Percentiles rank a stretch among this genome's conserved stretches.
Conservation (phyloP, 2,113 vertebrate species). For the Microcebus ravelobensis region DNA sequence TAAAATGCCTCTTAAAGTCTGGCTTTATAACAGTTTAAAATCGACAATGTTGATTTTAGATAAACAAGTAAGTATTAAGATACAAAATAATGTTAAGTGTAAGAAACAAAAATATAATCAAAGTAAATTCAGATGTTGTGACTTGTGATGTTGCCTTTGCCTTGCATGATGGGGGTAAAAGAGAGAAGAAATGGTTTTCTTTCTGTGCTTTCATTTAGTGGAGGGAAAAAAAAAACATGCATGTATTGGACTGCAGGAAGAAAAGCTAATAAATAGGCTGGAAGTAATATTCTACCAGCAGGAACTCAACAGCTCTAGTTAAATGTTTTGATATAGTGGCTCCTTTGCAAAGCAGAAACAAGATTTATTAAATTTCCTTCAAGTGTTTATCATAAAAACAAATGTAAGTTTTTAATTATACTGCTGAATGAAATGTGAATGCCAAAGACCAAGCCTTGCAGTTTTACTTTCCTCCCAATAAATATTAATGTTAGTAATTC, state of each 20-base stretch:
- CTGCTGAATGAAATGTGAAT: slow-evolving; percentile 70
- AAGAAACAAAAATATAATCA: slow-evolving; percentile 56
- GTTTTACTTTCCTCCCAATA: slow-evolving; percentile 63
- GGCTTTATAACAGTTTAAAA: slow-evolving; percentile 50
- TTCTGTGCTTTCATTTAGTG: slow-evolving; percentile 54
- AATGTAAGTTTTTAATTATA: slow-evolving; percentile 66
- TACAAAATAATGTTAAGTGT: slow-evolving; percentile 52
- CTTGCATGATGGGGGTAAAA: background rate
- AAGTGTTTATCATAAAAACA: slow-evolving; percentile 69
- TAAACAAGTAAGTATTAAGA: slow-evolving; percentile 47
- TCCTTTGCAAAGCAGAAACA: slow-evolving; percentile 69
- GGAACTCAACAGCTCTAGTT: slow-evolving; percentile 59
- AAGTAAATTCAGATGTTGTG: slow-evolving; percentile 55
- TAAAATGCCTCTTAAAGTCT: slow-evolving; percentile 39
- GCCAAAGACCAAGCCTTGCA: slow-evolving; percentile 62
- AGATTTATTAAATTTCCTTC: slow-evolving; percentile 66
- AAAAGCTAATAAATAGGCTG: slow-evolving; percentile 70
- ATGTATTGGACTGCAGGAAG: slow-evolving; percentile 40
- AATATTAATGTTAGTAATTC: slow-evolving; percentile 59
- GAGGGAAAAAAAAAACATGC: background rate
- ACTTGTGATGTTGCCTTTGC: slow-evolving; percentile 43
- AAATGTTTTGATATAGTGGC: slow-evolving; percentile 51
- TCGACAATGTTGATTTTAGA: slow-evolving; percentile 56
- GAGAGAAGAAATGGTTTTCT: background rate
- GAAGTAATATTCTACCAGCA: slow-evolving; percentile 77